Conservation (phyloP, 1,140 invertebrate genomes). For the Euwallacea fornicatus region DNA sequence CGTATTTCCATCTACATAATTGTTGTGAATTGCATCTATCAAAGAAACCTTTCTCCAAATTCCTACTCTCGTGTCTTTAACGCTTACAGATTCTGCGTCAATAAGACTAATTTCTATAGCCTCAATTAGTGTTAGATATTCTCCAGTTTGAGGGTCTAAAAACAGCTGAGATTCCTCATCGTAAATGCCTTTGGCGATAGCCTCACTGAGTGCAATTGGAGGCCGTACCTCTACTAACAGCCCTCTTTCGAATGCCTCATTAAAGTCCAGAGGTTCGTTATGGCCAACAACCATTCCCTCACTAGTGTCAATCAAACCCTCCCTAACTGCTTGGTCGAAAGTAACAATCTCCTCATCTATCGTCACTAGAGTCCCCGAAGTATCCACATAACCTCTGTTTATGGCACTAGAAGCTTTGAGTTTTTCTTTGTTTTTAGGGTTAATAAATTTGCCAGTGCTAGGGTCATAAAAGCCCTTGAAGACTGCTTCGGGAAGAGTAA, state of each 20-base stretch:
- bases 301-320: constrained; percentile 75
- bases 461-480: constrained; percentile 83
- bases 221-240: constrained; percentile 76
- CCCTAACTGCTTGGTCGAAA: constrained; percentile 79
- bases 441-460: constrained; percentile 70
- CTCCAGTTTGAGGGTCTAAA: constrained; percentile 75
- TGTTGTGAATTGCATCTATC: constrained; percentile 72
- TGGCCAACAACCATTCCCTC: constrained; percentile 68
- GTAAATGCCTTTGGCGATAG: constrained; percentile 80
- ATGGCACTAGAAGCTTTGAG: constrained; percentile 67
- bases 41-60: constrained; percentile 75
- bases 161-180: constrained; percentile 74
- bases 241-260: constrained; percentile 84
- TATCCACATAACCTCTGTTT: constrained; percentile 72
- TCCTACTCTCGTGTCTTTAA: constrained; percentile 78
- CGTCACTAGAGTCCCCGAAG: constrained; percentile 75
- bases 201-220: constrained; percentile 82
- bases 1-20: constrained; percentile 73
- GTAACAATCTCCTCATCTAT: constrained; percentile 73
- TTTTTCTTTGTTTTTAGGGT: constrained; percentile 71
- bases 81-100: constrained; percentile 79
- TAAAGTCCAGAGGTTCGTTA: constrained; percentile 73
- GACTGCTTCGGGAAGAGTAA: constrained; percentile 82
- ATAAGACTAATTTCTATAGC: constrained; percentile 75
- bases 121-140: constrained; percentile 72